These are phyloP conservation scores for Heptranchias perlo DNA, from an alignment of 2,113 vertebrate genomes.

Conservation along the genomic window DNA sequence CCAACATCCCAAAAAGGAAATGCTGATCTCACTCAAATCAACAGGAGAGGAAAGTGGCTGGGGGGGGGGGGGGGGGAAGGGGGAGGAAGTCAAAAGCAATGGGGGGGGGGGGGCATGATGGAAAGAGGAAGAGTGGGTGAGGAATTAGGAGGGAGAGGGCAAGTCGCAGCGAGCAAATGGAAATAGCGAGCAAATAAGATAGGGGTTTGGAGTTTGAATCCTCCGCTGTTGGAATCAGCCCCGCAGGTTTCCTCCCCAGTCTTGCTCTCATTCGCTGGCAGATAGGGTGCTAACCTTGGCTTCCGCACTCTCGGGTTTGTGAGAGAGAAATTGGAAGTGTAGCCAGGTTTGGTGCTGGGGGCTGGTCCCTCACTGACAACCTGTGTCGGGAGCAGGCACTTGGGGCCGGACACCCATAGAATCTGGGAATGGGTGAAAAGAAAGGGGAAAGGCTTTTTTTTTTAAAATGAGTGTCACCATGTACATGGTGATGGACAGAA, in stretches of 20 bases:
- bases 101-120: slow-evolving; percentile 40
- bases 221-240: too few relatives aligned
- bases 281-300: not conserved
- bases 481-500: not conserved
- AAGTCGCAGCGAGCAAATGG: too few relatives aligned
- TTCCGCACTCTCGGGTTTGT: too few relatives aligned
- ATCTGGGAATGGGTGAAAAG: too few relatives aligned
- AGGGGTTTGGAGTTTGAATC: slow-evolving; percentile 38
- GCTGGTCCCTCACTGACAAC: too few relatives aligned
- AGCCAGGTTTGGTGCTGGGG: too few relatives aligned
- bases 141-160: too few relatives aligned
- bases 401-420: too few relatives aligned
- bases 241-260: fast-evolving
- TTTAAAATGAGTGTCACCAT: not conserved
- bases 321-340: not conserved
- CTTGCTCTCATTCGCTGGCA: not conserved
- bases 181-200: slow-evolving; percentile 5
- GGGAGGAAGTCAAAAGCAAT: not conserved
- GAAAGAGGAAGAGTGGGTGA: too few relatives aligned
- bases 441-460: not conserved
- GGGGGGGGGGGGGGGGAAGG: too few relatives aligned
- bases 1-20: not conserved
- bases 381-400: not conserved
- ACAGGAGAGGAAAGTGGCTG: not conserved
- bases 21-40: not conserved